phyloP scores from a whole-genome alignment of 1,140 invertebrate species.

The Drosophila eugracilis region DNA sequence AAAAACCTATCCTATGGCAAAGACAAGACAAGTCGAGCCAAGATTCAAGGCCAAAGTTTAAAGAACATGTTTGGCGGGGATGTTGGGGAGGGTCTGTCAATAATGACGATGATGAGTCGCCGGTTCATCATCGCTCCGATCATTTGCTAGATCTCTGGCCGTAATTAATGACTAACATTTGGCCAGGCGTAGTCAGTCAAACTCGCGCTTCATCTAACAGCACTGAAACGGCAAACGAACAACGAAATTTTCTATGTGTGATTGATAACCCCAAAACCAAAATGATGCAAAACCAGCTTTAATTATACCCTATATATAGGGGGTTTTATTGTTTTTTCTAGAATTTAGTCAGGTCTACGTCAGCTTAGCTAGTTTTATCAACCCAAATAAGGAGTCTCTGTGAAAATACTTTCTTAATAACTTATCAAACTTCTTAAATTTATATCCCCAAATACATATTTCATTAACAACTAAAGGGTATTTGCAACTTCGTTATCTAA shows the following conservation, averaged over 20 bases:
- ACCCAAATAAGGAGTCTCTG: too few relatives aligned
- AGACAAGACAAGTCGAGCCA: constrained; percentile 42
- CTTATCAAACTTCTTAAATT: too few relatives aligned
- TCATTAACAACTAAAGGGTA: background rate
- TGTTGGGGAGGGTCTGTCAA: constrained; percentile 56
- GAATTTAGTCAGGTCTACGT: background rate
- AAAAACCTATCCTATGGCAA: constrained; percentile 37
- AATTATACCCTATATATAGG: constrained; percentile 10
- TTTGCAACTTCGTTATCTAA: background rate
- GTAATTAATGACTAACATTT: constrained; percentile 83
- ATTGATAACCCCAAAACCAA: constrained; percentile 74
- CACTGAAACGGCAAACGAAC: constrained; percentile 24
- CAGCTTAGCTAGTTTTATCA: background rate
- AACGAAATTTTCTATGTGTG: constrained; percentile 74
- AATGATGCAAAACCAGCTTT: constrained; percentile 75
- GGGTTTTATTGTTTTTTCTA: background rate
- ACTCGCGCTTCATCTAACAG: constrained; percentile 78
- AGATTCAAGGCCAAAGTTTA: constrained; percentile 78
- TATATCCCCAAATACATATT: background rate
- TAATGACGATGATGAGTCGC: constrained; percentile 80
- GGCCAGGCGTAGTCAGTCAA: constrained; percentile 81
- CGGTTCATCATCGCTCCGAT: constrained; percentile 57
- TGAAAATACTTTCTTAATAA: too few relatives aligned
- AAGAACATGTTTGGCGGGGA: constrained; percentile 65
- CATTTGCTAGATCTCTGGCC: constrained; percentile 60